Conservation (phyloP, 2,797 vertebrate genomes). For the Anas bahamensis region DNA sequence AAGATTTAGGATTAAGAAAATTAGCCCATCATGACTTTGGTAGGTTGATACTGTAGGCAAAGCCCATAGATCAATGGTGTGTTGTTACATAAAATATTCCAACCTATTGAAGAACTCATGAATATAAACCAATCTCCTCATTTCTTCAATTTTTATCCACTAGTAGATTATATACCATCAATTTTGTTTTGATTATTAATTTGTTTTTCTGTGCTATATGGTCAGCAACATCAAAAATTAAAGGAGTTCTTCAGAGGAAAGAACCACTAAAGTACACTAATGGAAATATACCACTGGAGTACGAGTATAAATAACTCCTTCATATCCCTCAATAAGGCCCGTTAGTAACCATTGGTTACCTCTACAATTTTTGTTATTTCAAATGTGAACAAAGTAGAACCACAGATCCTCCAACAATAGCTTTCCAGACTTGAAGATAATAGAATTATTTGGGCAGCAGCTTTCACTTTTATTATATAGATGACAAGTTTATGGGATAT, state of each 20-base stretch:
- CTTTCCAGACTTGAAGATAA: background rate
- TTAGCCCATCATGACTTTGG: background rate
- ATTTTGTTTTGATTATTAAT: background rate
- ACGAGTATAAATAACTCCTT: background rate
- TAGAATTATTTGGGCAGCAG: background rate
- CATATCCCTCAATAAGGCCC: background rate
- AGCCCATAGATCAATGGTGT: background rate
- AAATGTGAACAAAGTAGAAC: background rate
- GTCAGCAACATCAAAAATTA: background rate
- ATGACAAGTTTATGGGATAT: background rate
- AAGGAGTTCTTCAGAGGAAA: background rate
- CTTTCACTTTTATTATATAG: background rate
- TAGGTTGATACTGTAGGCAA: background rate
- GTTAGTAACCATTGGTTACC: background rate
- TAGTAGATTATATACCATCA: background rate
- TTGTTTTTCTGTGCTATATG: background rate
- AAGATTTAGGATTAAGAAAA: background rate
- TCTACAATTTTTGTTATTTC: background rate
- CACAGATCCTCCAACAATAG: background rate
- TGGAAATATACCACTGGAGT: background rate
- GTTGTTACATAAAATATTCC: background rate
- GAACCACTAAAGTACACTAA: background rate
- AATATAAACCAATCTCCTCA: background rate
- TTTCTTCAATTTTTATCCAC: background rate
- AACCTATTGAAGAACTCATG: background rate